Conservation (phyloP, 1,140 invertebrate genomes). For the Tetramorium parvispinum region DNA sequence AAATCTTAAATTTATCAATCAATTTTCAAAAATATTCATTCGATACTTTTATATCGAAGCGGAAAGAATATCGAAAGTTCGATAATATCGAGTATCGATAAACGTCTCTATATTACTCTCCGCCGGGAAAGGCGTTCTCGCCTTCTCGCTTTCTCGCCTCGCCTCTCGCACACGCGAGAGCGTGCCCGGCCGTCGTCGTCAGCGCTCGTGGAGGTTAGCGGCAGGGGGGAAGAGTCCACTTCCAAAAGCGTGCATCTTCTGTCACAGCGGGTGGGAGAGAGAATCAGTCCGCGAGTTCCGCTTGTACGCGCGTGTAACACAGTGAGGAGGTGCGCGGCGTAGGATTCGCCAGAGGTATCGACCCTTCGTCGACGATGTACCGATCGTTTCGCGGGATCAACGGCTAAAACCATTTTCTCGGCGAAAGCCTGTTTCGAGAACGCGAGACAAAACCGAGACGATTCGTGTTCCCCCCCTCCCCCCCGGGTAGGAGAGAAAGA, state of each 20-base stretch:
- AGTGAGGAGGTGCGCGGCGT: not conserved
- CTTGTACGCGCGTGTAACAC: constrained; percentile 16
- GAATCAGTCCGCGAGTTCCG: constrained; percentile 66
- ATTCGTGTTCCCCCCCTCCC: too few species aligned
- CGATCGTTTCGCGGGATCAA: not conserved
- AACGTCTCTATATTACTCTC: too few species aligned
- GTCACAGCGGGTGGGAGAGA: constrained; percentile 71
- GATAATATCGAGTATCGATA: too few species aligned
- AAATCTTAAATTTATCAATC: too few species aligned
- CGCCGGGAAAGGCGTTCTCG: not conserved
- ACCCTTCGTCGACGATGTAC: not conserved
- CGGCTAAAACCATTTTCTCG: not conserved
- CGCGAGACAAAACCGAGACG: too few species aligned
- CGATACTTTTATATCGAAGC: too few species aligned
- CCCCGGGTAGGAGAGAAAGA: too few species aligned
- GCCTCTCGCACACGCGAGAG: not conserved
- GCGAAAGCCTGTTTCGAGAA: not conserved
- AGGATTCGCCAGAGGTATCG: constrained; percentile 1
- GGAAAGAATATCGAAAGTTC: too few species aligned
- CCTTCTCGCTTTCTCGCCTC: too few species aligned
- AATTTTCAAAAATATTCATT: too few species aligned
- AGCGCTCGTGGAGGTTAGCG: constrained; percentile 56
- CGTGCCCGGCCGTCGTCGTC: constrained; percentile 59
- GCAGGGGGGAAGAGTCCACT: constrained; percentile 77
- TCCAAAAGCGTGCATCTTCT: constrained; percentile 78